Evolutionary conservation across 1,140 invertebrate species (phyloP).

Genomic region (Calephelis nemesis): DNA sequence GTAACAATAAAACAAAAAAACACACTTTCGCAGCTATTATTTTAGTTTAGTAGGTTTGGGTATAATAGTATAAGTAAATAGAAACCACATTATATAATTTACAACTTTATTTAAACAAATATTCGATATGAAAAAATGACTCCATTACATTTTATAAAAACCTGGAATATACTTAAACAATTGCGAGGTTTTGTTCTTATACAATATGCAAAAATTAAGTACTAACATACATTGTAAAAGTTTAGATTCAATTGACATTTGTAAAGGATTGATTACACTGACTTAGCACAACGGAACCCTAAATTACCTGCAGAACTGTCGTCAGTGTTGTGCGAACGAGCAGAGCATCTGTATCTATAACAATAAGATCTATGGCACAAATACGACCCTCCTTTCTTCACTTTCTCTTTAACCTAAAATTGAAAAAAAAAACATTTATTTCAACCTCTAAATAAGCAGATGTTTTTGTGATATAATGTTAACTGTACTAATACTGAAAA

Average conservation of each 20-base stretch:
- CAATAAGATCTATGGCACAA: conserved; percentile 95
- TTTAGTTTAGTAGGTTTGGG: too few species aligned
- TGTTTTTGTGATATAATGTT: too few species aligned
- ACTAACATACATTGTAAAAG: conserved; percentile 26
- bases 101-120: conserved; percentile 9
- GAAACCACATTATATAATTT: not conserved
- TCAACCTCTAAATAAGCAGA: too few species aligned
- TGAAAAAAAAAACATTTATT: conserved; percentile 21
- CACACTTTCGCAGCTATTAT: too few species aligned
- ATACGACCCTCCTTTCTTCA: conserved; percentile 98
- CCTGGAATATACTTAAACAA: conserved; percentile 22
- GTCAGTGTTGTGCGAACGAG: conserved; percentile 95
- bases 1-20: too few species aligned
- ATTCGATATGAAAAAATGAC: conserved; percentile 17
- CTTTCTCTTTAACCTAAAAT: conserved; percentile 88
- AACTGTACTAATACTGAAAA: too few species aligned
- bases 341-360: conserved; percentile 95
- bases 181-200: conserved; percentile 27
- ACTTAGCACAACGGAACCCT: conserved; percentile 92
- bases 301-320: conserved; percentile 96
- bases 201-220: conserved; percentile 33
- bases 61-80: not conserved
- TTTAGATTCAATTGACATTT: conserved; percentile 1
- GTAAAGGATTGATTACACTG: conserved; percentile 29
- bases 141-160: conserved; percentile 25